Evolutionary conservation across 2,113 vertebrate genomes (phyloP).

Genomic region (Gymnobelideus leadbeateri): DNA sequence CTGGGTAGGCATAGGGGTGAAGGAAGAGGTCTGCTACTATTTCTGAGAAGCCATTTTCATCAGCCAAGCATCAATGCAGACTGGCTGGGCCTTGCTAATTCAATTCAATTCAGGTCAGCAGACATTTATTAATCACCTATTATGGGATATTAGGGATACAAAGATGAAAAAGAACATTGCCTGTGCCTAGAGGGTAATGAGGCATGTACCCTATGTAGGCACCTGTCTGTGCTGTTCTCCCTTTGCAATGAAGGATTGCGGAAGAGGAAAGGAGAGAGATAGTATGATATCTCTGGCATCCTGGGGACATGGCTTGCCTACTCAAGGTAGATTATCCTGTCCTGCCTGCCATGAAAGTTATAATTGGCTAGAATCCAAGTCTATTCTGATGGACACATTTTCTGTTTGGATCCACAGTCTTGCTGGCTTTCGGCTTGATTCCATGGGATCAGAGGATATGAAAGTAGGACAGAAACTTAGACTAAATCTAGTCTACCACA

Average conservation of each 20-base stretch:
- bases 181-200: not conserved
- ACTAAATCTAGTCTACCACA: not conserved
- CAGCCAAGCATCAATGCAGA: not conserved
- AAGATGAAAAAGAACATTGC: not conserved
- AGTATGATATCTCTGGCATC: not conserved
- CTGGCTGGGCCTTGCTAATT: not conserved
- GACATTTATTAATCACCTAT: not conserved
- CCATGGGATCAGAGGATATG: not conserved
- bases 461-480: not conserved
- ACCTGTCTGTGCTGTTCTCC: not conserved
- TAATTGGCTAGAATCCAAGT: not conserved
- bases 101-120: not conserved
- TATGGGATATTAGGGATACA: not conserved
- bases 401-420: not conserved
- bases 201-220: not conserved
- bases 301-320: fast-evolving
- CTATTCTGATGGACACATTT: not conserved
- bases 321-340: not conserved
- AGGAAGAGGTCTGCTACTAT: not conserved
- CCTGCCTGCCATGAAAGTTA: not conserved
- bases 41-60: not conserved
- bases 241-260: not conserved
- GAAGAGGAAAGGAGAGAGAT: fast-evolving
- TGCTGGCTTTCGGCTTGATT: not conserved
- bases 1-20: not conserved